These are phyloP conservation scores for Hipparchia sbordonii DNA, from an alignment of 2,888 invertebrate genomes.

Conservation along the genomic window DNA sequence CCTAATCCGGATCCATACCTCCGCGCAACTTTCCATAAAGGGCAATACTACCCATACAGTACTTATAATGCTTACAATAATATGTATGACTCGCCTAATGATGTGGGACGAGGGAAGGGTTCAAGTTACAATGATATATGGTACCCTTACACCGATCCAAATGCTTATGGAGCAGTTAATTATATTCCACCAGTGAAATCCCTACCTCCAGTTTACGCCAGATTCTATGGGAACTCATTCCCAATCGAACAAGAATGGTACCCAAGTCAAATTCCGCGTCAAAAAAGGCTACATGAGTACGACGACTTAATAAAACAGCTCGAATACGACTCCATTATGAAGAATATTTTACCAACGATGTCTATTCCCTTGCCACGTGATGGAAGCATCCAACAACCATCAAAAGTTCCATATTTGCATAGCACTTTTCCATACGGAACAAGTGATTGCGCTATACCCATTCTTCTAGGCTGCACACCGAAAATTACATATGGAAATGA, in stretches of 20 bases:
- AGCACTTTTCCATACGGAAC: constrained; percentile 22
- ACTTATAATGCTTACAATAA: constrained; percentile 3
- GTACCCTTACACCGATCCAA: constrained; percentile 24
- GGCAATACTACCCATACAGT: constrained; percentile 21
- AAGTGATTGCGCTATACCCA: constrained; percentile 51
- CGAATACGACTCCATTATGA: constrained; percentile 60
- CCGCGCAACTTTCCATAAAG: constrained; percentile 3
- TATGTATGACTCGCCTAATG: constrained; percentile 1
- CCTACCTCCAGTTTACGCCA: constrained; percentile 34
- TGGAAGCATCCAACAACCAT: constrained; percentile 27
- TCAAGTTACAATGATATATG: constrained; percentile 15
- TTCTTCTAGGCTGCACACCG: constrained; percentile 60
- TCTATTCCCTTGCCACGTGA: constrained; percentile 54
- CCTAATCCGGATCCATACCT: constrained; percentile 15
- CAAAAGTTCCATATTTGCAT: constrained; percentile 4
- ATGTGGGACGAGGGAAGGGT: background rate
- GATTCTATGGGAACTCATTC: constrained; percentile 17
- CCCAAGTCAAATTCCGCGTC: constrained; percentile 20
- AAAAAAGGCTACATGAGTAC: constrained; percentile 37
- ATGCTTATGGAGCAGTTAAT: background rate
- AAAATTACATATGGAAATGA: constrained; percentile 47
- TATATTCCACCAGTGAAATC: constrained; percentile 25
- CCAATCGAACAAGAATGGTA: constrained; percentile 15
- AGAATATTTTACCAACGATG: constrained; percentile 72
- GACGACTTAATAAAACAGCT: constrained; percentile 58